A percentile compares a stretch with the other conserved stretches of the same genome.
These are phyloP conservation scores for Lemur catta DNA, from an alignment of 2,797 vertebrate genomes.

Conservation along the genomic window DNA sequence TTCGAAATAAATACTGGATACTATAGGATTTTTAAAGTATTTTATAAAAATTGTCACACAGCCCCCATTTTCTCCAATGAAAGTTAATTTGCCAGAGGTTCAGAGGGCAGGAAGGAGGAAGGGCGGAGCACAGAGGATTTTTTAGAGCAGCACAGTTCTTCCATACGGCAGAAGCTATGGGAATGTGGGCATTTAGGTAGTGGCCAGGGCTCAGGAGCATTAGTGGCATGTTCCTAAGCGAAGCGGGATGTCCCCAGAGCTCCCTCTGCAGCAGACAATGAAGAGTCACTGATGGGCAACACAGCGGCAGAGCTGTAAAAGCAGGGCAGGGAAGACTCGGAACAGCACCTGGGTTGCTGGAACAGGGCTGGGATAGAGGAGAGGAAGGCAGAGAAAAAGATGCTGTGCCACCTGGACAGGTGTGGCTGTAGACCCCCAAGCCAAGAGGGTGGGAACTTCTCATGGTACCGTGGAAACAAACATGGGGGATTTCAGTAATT, in stretches of 20 bases:
- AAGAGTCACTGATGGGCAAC: not conserved
- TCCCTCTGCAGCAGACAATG: not conserved
- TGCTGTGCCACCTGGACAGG: not conserved
- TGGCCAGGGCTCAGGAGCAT: not conserved
- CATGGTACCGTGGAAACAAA: not conserved
- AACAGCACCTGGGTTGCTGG: not conserved
- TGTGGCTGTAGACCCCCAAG: not conserved
- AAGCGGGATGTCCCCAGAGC: not conserved
- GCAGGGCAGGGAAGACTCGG: accelerated
- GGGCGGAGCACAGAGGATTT: not conserved
- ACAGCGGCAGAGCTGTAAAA: not conserved
- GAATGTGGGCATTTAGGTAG: not conserved
- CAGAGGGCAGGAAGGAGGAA: not conserved
- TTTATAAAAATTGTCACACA: not conserved
- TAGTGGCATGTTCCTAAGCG: not conserved
- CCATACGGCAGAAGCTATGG: no score
- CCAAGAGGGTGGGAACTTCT: not conserved
- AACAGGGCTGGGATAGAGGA: not conserved
- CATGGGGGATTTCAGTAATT: not conserved
- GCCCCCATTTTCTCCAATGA: conserved; percentile 16
- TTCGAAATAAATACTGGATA: not conserved
- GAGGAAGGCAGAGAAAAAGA: not conserved
- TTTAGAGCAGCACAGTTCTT: not conserved
- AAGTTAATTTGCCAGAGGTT: not conserved
- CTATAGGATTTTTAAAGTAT: not conserved